A percentile compares a stretch with the other conserved stretches of the same genome.
Evolutionary conservation across 2,113 vertebrate species (phyloP).

Genomic region (Phalacrocorax carbo): DNA sequence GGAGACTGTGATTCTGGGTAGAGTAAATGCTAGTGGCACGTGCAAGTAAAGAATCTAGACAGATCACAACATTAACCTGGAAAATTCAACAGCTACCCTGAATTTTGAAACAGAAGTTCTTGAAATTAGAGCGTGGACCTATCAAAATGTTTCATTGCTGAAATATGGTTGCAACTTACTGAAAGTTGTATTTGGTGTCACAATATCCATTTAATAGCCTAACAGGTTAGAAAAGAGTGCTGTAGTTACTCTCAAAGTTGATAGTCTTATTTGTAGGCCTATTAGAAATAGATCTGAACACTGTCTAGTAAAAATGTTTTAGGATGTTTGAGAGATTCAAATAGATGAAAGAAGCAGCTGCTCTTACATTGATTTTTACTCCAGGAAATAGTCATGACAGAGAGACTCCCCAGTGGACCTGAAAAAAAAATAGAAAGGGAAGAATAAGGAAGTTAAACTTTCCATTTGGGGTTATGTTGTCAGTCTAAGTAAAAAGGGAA

Average conservation of each 20-base stretch:
- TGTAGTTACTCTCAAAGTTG: not conserved
- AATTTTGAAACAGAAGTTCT: not conserved
- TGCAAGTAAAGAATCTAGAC: not conserved
- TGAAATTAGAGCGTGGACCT: not conserved
- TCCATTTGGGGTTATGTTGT: not conserved
- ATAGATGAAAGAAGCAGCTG: not conserved
- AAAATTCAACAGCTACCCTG: not conserved
- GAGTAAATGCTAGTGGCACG: not conserved
- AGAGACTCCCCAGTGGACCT: not conserved
- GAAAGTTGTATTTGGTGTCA: not conserved
- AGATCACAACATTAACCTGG: not conserved
- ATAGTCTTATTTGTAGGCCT: not conserved
- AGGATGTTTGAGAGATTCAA: not conserved
- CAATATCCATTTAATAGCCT: not conserved
- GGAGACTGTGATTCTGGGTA: not conserved
- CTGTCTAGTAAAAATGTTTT: not conserved
- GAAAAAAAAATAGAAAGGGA: not conserved
- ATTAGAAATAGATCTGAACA: not conserved
- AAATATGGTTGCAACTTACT: not conserved
- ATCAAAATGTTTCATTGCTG: not conserved
- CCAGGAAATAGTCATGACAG: not conserved
- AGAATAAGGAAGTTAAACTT: not conserved
- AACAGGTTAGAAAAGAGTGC: not conserved
- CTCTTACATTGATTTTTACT: not conserved
- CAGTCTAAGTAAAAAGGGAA: not conserved